phyloP scores from a whole-genome alignment of 1,140 invertebrate species.

The Coenobita brevimanus region DNA sequence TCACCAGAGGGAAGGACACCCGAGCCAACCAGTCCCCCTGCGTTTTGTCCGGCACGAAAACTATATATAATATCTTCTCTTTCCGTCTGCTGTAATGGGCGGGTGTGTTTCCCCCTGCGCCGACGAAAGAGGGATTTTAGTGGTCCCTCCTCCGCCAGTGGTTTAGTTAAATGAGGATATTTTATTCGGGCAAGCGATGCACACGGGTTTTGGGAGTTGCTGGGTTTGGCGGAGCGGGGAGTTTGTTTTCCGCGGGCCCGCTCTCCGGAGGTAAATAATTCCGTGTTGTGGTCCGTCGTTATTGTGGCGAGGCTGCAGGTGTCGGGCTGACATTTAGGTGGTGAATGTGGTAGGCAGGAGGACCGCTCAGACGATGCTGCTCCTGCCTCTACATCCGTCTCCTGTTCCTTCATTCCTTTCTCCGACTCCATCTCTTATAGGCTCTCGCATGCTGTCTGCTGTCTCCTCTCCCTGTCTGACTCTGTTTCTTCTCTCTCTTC shows the following conservation, averaged over 20 bases:
- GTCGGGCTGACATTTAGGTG: too few relatives aligned
- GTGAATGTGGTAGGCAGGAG: neutral
- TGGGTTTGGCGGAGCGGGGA: neutral
- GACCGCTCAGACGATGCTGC: neutral
- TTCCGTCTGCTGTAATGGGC: neutral
- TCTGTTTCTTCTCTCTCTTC: neutral
- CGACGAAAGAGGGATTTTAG: constrained; percentile 3
- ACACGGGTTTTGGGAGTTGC: neutral
- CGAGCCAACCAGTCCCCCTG: neutral
- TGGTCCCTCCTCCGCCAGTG: neutral
- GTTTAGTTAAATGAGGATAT: constrained; percentile 39
- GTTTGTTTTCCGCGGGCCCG: neutral
- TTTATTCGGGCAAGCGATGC: neutral
- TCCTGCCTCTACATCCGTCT: neutral
- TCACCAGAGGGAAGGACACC: constrained; percentile 38
- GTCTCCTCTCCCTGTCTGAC: neutral
- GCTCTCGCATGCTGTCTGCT: neutral
- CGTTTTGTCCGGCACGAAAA: constrained; percentile 22
- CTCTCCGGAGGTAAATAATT: constrained; percentile 41
- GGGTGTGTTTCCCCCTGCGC: neutral
- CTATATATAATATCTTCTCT: constrained; percentile 59
- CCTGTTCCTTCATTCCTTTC: neutral
- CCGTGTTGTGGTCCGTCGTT: constrained; percentile 14
- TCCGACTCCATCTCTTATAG: neutral
- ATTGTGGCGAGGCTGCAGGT: too few relatives aligned